These are phyloP conservation scores for Bhutanitis thaidina DNA, from an alignment of 2,888 invertebrate species.

Conservation along the genomic window DNA sequence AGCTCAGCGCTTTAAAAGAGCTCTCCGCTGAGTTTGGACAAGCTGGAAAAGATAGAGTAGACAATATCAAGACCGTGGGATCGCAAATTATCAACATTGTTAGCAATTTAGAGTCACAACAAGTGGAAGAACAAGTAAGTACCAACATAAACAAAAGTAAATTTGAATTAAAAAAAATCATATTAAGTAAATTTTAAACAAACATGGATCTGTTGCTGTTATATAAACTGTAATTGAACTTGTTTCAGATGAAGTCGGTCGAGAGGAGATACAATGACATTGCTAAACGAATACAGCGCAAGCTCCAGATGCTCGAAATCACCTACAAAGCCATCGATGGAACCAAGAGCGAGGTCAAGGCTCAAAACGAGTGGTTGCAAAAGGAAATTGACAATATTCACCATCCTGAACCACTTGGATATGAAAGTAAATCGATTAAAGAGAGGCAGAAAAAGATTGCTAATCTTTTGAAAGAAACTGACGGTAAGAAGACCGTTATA, in stretches of 20 bases:
- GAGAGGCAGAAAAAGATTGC: constrained; percentile 86
- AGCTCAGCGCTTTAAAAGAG: constrained; percentile 86
- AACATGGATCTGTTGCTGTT: not conserved
- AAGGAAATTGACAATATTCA: constrained; percentile 85
- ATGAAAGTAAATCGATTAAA: constrained; percentile 87
- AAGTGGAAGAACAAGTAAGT: constrained; percentile 90
- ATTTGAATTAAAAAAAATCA: too few species aligned
- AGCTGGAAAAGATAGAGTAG: constrained; percentile 85
- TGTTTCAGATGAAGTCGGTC: constrained; percentile 84
- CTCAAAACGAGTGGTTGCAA: constrained; percentile 89
- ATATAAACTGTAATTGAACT: not conserved
- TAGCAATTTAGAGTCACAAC: constrained; percentile 93
- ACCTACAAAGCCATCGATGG: constrained; percentile 91
- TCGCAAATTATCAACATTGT: constrained; percentile 88
- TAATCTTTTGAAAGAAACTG: constrained; percentile 89
- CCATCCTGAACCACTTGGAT: constrained; percentile 85
- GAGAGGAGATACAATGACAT: constrained; percentile 92
- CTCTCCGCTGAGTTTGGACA: constrained; percentile 87
- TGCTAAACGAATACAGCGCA: constrained; percentile 90
- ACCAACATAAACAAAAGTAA: not conserved
- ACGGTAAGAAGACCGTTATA: constrained; percentile 89
- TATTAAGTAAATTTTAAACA: too few species aligned
- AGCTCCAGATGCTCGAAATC: constrained; percentile 89
- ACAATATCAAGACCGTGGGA: constrained; percentile 85
- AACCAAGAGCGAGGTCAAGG: constrained; percentile 88